Base-by-base conservation (phyloP, 2,888 invertebrate species). In the Trimorus sp. region DNA sequence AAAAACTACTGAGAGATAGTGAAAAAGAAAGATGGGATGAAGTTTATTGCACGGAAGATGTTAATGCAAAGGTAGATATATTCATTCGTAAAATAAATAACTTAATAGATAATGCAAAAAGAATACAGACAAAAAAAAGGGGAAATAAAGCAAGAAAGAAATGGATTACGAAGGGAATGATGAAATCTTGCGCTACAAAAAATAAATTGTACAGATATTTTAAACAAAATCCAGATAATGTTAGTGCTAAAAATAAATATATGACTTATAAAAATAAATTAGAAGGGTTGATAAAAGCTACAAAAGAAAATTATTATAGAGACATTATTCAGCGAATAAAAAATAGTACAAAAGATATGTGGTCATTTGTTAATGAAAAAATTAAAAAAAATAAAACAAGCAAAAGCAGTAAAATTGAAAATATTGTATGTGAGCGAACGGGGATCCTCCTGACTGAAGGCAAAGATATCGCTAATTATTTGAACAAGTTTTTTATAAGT, bases 111-210 rank as follows among this genome's bases (percentile, higher is more conserved):
- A 7, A 7, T n/a, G 45, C 14, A 8, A 36, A 12, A 49, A 40
- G 6, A 37, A 58, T 37, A 37, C 14, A n/a, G 37, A n/a, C 12
- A 11, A 37, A 8, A 36, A 63, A 49, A 63, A 63, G 16, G n/a
- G 49, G 49, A 63, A 16, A 45, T 11, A 11, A 45, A 11, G 12
- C 9, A n/a, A 16, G 49, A n/a, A 63, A 63, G 49, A 9, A 48
- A 12, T 63, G 49, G 63, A 63, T 63, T 4, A 63, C 63, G n/a
- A 63, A 26, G n/a, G 63, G 63, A 8, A 26, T 63, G 36, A 37
- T 63, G 9, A 48, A 63, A 49, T 63, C 63, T 7, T 63, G 63
- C 9, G 49, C 8, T 12, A 37, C 36, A 9, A 65, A 53, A 53
- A 53, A 65, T 53, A 11, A 9, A 15, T 40, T 65, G 26, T 63